Evolutionary conservation across 2,797 vertebrate genomes (phyloP).

Genomic region (Pteronotus mesoamericanus): DNA sequence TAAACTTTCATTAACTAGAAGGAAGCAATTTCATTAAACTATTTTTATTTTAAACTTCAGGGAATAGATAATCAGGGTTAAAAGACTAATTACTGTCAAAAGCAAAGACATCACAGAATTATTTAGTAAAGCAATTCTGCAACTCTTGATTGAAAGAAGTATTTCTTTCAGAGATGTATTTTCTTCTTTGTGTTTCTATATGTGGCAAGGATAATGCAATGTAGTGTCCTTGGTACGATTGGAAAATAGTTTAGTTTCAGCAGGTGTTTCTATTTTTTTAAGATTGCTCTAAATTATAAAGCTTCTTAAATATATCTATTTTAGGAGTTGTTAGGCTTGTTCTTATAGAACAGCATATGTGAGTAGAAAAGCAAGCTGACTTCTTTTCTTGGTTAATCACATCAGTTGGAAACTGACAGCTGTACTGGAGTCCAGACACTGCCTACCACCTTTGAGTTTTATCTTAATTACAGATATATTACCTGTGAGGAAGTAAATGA

Average conservation of each 20-base stretch:
- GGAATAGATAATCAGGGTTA: not conserved
- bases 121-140: not conserved
- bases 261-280: not conserved
- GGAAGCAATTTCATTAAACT: not conserved
- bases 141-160: slow-evolving; percentile 12
- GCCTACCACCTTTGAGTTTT: not conserved
- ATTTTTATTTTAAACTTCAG: slow-evolving; percentile 10
- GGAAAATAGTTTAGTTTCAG: slow-evolving; percentile 39
- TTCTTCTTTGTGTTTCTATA: not conserved
- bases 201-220: not conserved
- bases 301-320: slow-evolving; percentile 27
- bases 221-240: not conserved
- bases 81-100: slow-evolving; percentile 35
- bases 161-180: not conserved
- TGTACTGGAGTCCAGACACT: not conserved
- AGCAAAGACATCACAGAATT: not conserved
- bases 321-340: slow-evolving; percentile 28
- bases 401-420: not conserved
- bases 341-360: slow-evolving; percentile 4
- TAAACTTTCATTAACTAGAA: not conserved
- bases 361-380: slow-evolving; percentile 21
- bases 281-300: slow-evolving; percentile 10
- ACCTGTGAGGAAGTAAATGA: not conserved
- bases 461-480: not conserved
- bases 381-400: slow-evolving; percentile 2